phyloP scores from a whole-genome alignment of 1,140 invertebrate species.

The Trachymyrmex cornetzi region DNA sequence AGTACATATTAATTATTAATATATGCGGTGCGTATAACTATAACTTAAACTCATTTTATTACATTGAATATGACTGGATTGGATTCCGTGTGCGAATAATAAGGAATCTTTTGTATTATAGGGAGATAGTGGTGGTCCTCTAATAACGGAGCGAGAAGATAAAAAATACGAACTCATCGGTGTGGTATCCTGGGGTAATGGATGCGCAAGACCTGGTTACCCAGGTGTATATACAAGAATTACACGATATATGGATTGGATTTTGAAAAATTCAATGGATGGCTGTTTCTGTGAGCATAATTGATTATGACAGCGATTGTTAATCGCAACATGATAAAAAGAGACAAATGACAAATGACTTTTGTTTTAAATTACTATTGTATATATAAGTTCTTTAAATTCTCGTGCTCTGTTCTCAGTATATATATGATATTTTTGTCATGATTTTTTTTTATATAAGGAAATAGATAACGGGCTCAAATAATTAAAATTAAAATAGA shows the following conservation, averaged over 20 bases:
- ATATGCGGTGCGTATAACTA: no score
- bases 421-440: background rate
- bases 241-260: constrained; percentile 90
- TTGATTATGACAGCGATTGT: constrained; percentile 12
- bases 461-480: no score
- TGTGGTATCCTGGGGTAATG: constrained; percentile 85
- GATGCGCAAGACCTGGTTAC: constrained; percentile 87
- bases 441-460: no score
- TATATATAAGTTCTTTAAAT: background rate
- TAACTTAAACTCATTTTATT: background rate
- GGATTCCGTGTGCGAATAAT: background rate
- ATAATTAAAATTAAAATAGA: no score
- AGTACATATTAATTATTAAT: background rate
- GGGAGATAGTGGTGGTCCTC: constrained; percentile 97
- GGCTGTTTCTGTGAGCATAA: constrained; percentile 88
- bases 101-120: constrained; percentile 81
- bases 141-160: constrained; percentile 91
- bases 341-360: background rate
- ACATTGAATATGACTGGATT: background rate
- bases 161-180: constrained; percentile 93
- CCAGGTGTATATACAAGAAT: constrained; percentile 92
- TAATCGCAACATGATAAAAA: background rate
- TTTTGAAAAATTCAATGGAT: constrained; percentile 88
- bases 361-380: no score
- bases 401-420: background rate